A percentile compares a stretch with the other conserved stretches of the same genome.
Evolutionary conservation across 2,113 vertebrate genomes (phyloP).

Genomic region (Semnopithecus entellus): DNA sequence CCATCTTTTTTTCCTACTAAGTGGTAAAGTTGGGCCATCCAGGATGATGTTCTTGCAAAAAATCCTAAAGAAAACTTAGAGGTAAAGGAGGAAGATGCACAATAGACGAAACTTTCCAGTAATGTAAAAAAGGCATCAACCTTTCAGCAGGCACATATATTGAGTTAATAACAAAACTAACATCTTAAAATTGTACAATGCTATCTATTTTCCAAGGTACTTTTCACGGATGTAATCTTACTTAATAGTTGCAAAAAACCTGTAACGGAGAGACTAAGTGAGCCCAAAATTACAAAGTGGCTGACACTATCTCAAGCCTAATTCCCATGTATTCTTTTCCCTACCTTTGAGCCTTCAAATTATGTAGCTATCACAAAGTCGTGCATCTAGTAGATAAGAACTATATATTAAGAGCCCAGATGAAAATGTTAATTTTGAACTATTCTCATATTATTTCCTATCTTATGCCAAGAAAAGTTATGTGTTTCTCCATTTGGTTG

Average conservation of each 20-base stretch:
- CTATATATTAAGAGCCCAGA: background rate
- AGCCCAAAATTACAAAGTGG: background rate
- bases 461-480: background rate
- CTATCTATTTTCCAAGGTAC: background rate
- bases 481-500: background rate
- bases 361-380: background rate
- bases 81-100: background rate
- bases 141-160: background rate
- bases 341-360: background rate
- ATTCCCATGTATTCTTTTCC: background rate
- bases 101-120: background rate
- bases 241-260: background rate
- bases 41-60: background rate
- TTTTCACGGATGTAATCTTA: background rate
- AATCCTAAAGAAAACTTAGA: background rate
- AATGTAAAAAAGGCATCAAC: too few relatives aligned
- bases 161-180: background rate
- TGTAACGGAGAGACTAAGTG: background rate
- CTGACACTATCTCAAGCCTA: background rate
- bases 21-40: background rate
- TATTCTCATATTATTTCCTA: slow-evolving; percentile 12
- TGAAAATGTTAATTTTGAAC: slow-evolving; percentile 17
- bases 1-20: background rate
- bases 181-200: background rate
- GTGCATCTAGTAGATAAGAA: background rate